phyloP scores from a whole-genome alignment of 2,888 invertebrate species.

The Hydriomena furcata region DNA sequence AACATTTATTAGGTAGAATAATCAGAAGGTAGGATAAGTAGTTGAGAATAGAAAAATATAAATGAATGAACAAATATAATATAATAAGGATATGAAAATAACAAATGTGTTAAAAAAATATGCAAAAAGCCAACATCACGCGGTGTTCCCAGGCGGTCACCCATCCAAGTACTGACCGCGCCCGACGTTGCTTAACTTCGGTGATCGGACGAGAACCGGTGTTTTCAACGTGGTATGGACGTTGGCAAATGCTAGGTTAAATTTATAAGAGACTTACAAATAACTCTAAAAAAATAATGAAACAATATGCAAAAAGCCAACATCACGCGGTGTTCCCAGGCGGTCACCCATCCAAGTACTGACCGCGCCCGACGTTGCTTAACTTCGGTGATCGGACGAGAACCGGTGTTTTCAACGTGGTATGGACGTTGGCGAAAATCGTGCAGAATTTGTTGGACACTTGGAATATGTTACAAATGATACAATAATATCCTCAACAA shows the following conservation, averaged over 20 bases:
- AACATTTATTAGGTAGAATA: too few relatives aligned
- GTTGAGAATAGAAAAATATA: too few relatives aligned
- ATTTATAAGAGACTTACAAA: too few relatives aligned
- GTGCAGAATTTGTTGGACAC: too few relatives aligned
- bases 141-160: constrained; percentile 72
- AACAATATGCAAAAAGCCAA: too few relatives aligned
- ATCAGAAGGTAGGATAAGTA: too few relatives aligned
- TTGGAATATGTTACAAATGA: too few relatives aligned
- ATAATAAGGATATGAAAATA: too few relatives aligned
- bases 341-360: constrained; percentile 81
- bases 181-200: constrained; percentile 74
- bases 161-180: constrained; percentile 74
- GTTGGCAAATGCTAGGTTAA: constrained; percentile 38
- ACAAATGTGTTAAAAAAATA: too few relatives aligned
- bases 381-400: constrained; percentile 78
- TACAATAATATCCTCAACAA: too few relatives aligned
- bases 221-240: constrained; percentile 59
- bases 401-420: constrained; percentile 64
- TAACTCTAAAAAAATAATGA: too few relatives aligned
- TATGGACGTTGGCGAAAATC: constrained; percentile 59
- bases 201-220: constrained; percentile 75
- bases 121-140: constrained; percentile 46
- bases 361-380: constrained; percentile 78
- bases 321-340: constrained; percentile 61
- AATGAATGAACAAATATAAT: not conserved